Evolutionary conservation across 2,888 invertebrate species (phyloP), one percentile per base, ranked within the genome.

Genomic region (Drosophila kambysellisi): DNA sequence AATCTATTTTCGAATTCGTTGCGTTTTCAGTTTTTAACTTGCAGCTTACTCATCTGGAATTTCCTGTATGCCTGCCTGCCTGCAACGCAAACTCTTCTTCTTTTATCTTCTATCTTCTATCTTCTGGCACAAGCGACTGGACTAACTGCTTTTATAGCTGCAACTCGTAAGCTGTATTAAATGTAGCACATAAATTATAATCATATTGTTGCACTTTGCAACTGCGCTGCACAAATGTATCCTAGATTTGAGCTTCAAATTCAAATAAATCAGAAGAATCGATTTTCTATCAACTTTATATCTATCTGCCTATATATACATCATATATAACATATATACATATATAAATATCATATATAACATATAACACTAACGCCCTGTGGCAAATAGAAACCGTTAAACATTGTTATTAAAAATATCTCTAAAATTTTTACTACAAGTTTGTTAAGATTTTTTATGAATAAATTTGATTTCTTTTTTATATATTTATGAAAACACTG

Each of bases 41-140:
- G 66, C 54, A 67, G 30, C 37, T 82, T 79, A 82, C 68, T 88
- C 82, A 87, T 84, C 56, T 61, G 69, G 82, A 76, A 84, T 76
- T 87, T 82, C 84, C 88, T 85, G 80, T 30, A 33, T 32, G 33
- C 35, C 20, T 25, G 20, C 20, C 20, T 25, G 25, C 25, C 64
- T 51, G 57, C 64, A 75, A 32, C 32, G 32, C 17, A 50, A 20
- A 39, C 20, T 35, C 53, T 17, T 9, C 41, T n/a, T 37, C 25
- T 25, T 25, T n/a, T n/a, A n/a, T n/a, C 20, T 25, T 25, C 1
- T 3, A 32, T 5, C 9, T 25, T 11, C 35, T 9, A 20, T 25
- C 8, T 30, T 15, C 48, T 3, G 12, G 9, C 41, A 15, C 41
- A 41, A 43, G 43, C 20, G 20, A n/a, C 51, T 51, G n/a, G 51